Base-by-base conservation (phyloP, 2,797 vertebrate genomes). In the Rhyacichthys aspro region DNA sequence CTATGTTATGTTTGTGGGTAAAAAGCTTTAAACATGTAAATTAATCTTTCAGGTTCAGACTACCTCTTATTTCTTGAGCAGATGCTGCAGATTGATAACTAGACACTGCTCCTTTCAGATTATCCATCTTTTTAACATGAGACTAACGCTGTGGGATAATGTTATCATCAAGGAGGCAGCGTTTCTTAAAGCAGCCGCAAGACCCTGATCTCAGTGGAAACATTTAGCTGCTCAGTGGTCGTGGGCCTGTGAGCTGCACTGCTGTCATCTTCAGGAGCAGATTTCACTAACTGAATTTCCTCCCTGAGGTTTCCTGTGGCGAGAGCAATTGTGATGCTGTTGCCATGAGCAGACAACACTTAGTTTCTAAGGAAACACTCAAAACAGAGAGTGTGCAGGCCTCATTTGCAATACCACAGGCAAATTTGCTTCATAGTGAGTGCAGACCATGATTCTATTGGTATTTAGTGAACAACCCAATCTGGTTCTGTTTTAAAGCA, bases 341-440 rank as follows among this genome's bases (percentile, higher is more conserved):
- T 89, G 86, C 86, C 83, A 81, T 48, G 81, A 76, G 70, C 42
- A 76, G 73, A 83, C 72, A 88, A 89, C 87, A 90, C 45, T 59
- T 19, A 0, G 84, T 92, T 88, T 80, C 89, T 86, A 86, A 88
- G 89, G 89, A 88, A 91, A 88, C 75, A 55, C 23, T 65, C 34
- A 2, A 73, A 84, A 79, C 74, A 41, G 59, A 63, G 63, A 18
- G 57, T 48, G 54, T 60, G 47, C 38, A 59, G 55, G 54, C 76
- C 60, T 80, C 67, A 74, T 88, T 88, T 83, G 72, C 67, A 74
- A 69, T 74, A 79, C 76, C 71, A 46, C 81, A 79, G 79, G 69
- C 63, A 64, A 57, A 83, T 72, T 55, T 28, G 34, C 55, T 43
- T 66, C 15, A 43, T 44, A 43, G 68, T 18, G 45, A 74, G 58